These are phyloP conservation scores for Choreutis nemorana DNA, from an alignment of 2,888 invertebrate species.

Conservation along the genomic window DNA sequence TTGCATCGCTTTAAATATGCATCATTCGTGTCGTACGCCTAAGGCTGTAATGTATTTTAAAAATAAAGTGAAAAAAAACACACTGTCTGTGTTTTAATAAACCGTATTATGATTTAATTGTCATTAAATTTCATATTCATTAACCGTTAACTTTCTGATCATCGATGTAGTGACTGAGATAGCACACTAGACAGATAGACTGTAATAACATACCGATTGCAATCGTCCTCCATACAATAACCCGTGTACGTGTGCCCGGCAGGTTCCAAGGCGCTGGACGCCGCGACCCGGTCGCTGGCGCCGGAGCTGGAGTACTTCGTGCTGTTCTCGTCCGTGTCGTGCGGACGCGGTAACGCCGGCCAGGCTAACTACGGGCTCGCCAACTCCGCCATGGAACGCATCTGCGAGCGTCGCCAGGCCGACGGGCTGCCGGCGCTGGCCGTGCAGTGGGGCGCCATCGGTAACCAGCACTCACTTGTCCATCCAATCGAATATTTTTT, in stretches of 20 bases:
- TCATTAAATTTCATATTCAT: too few species aligned
- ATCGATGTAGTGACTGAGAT: too few species aligned
- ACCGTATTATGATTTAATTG: too few species aligned
- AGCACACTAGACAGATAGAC: too few species aligned
- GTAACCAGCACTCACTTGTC: conserved; percentile 10
- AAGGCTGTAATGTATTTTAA: too few species aligned
- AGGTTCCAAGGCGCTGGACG: conserved; percentile 83
- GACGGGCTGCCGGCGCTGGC: conserved; percentile 88
- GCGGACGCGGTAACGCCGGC: conserved; percentile 96
- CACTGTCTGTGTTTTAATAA: too few species aligned
- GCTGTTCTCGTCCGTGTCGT: conserved; percentile 95
- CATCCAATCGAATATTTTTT: neutral
- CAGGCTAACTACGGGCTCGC: conserved; percentile 97
- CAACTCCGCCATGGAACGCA: conserved; percentile 97
- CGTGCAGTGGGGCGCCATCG: conserved; percentile 99
- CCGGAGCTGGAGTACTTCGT: conserved; percentile 92
- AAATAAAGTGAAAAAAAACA: too few species aligned
- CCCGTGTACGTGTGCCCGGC: conserved; percentile 4
- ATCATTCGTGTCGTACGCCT: too few species aligned
- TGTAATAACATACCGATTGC: too few species aligned
- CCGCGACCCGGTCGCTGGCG: conserved; percentile 77
- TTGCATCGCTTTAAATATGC: too few species aligned
- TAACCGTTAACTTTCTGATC: too few species aligned
- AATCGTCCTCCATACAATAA: too few species aligned
- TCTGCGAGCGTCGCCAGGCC: conserved; percentile 84